Evolutionary conservation across 2,797 vertebrate genomes (phyloP), one percentile per base, ranked within the genome.

Genomic region (Arrhamphus sclerolepis): DNA sequence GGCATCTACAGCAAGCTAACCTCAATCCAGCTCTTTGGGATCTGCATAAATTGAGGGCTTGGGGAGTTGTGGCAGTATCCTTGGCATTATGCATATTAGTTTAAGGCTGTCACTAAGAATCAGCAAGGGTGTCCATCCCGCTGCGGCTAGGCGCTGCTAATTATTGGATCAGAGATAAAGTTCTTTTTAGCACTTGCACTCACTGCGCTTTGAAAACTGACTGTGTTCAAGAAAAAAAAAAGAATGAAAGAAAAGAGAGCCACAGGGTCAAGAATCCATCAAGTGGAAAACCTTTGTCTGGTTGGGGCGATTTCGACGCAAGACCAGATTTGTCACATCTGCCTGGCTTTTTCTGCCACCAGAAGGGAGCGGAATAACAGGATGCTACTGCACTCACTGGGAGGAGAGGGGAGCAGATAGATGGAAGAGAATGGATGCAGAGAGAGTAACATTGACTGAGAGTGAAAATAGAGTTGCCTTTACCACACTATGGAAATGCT

Each of bases 41-140:
- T 92, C 89, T 93, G 89, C 92, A 93, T 93, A 92, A 90, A 93
- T 92, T 93, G 91, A 88, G 74, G 83, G 89, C 87, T 90, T 66
- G 86, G 77, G 86, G 89, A 78, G 81, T 87, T 87, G 88, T 73
- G 82, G 87, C 89, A 87, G 85, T 87, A 89, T 92, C 88, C 89
- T 80, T 75, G 80, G 89, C 88, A 92, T 92, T 92, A 93, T 92
- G 90, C 88, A 93, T 92, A 92, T 91, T 90, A 91, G 86, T 89
- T 92, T 91, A 89, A 92, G 90, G 91, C 87, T 92, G 91, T 92
- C 91, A 92, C 89, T 81, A 84, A 83, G 88, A 91, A 92, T 92
- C 92, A 92, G 88, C 66, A 62, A 82, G 85, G 88, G 87, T 87
- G 86, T 90, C 91, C 87, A 84, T 93, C 90, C 86, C 65, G 78